phyloP scores from a whole-genome alignment of 2,113 vertebrate genomes.

The Tursiops truncatus region DNA sequence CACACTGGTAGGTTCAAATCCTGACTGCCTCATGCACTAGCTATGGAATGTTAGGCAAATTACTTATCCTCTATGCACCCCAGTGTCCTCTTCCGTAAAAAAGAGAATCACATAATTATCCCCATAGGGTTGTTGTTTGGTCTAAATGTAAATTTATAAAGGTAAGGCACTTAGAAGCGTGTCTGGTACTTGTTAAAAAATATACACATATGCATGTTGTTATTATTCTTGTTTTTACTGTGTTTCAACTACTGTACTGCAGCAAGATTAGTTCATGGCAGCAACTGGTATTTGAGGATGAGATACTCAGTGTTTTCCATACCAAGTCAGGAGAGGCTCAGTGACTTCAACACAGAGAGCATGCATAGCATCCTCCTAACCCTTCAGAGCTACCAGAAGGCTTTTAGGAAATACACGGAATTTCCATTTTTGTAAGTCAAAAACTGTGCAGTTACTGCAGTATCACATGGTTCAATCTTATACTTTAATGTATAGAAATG shows the following conservation, averaged over 20 bases:
- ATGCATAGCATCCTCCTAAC: not conserved
- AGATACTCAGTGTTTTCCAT: not conserved
- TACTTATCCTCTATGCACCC: not conserved
- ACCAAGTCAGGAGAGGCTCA: not conserved
- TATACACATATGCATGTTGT: not conserved
- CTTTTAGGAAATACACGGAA: not conserved
- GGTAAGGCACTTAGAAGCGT: not conserved
- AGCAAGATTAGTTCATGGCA: not conserved
- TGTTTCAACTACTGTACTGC: not conserved
- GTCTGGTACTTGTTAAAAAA: not conserved
- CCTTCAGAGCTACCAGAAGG: not conserved
- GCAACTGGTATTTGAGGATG: not conserved
- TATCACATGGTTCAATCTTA: not conserved
- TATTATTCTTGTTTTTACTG: not conserved
- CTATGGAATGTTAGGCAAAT: not conserved
- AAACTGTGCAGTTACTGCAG: not conserved
- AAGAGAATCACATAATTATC: not conserved
- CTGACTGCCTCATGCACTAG: not conserved
- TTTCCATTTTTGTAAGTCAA: not conserved
- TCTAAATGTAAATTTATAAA: not conserved
- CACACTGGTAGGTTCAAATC: not conserved
- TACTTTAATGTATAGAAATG: not conserved
- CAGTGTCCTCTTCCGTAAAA: not conserved
- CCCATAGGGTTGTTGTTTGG: not conserved
- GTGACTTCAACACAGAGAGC: not conserved